Percentiles rank a stretch among this genome's conserved stretches.
These are phyloP conservation scores for Callosobruchus maculatus DNA, from an alignment of 2,888 invertebrate species.

Conservation along the genomic window DNA sequence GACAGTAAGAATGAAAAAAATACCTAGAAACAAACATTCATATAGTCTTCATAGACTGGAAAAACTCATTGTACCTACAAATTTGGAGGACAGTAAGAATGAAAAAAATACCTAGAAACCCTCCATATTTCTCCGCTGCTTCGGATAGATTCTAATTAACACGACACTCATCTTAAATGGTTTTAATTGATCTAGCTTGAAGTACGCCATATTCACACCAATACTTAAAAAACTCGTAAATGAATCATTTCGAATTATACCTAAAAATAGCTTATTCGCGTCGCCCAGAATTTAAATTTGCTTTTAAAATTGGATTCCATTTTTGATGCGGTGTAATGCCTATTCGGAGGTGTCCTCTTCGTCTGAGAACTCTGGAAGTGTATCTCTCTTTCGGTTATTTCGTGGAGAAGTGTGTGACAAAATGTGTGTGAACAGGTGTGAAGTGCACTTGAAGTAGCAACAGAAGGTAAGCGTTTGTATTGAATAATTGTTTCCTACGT, in stretches of 20 bases:
- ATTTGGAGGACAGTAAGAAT: too few relatives aligned
- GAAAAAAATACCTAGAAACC: neutral
- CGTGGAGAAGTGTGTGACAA: neutral
- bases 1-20: too few relatives aligned
- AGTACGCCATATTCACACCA: neutral
- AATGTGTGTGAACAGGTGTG: neutral
- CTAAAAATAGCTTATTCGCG: neutral
- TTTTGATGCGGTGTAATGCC: too few relatives aligned
- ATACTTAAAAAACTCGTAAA: neutral
- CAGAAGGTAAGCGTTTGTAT: neutral
- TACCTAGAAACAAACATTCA: too few relatives aligned
- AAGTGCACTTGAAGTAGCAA: neutral
- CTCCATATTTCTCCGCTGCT: neutral
- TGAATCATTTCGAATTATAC: neutral
- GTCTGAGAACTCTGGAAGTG: neutral
- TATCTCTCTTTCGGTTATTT: neutral
- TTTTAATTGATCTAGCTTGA: neutral
- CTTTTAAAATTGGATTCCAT: neutral
- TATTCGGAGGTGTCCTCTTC: neutral
- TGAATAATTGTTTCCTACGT: too few relatives aligned
- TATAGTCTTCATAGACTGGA: too few relatives aligned
- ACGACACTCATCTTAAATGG: neutral
- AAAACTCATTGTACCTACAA: too few relatives aligned
- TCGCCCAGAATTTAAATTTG: neutral
- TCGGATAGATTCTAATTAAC: neutral